Evolutionary conservation across 2,113 vertebrate genomes (phyloP), one percentile per base, ranked within the genome.

Genomic region (Herpetotheres cachinnans): DNA sequence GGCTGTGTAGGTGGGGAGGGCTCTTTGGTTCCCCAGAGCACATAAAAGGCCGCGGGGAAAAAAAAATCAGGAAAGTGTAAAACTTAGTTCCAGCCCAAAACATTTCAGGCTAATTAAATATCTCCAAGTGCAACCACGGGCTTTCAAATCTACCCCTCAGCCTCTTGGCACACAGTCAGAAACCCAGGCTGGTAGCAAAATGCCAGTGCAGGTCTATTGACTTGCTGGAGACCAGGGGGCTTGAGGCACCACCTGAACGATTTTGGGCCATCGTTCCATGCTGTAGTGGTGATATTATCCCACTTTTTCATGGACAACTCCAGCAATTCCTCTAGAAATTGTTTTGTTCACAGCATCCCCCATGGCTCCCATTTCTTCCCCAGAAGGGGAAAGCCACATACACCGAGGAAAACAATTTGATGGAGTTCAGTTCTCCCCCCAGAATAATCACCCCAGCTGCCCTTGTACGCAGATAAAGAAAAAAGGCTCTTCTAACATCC

Each of bases 31-130:
- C 8, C 25, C 42, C 67, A 50, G 18, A 47, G 16, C 22, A 21
- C 40, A 69, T 52, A 34, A 58, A 87, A 71, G 24, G 1, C 11
- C 4, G 2, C 0, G 1, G n/a, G n/a, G n/a, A n/a, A n/a, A 26
- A 2, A 46, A 52, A 85, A 50, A 20, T 27, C 9, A 21, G 36
- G 7, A 50, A 9, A 17, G 16, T 58, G 63, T 32, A 20, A 59
- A 71, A 12, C 2, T 46, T 17, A 11, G 3, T 69, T 55, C 44
- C 49, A 46, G 4, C 18, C 42, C 32, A 27, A 29, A 54, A 6
- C 0, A 0, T 25, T 49, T n/a, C 79, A 29, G 19, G 20, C 7
- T 46, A 4, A 67, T 56, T 50, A 9, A 73, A 11, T 19, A 65
- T 9, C 8, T 59, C 42, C 16, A 13, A 13, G 2, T 14, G 54